phyloP scores from a whole-genome alignment of 2,113 vertebrate genomes.

The Terrapene triunguis region DNA sequence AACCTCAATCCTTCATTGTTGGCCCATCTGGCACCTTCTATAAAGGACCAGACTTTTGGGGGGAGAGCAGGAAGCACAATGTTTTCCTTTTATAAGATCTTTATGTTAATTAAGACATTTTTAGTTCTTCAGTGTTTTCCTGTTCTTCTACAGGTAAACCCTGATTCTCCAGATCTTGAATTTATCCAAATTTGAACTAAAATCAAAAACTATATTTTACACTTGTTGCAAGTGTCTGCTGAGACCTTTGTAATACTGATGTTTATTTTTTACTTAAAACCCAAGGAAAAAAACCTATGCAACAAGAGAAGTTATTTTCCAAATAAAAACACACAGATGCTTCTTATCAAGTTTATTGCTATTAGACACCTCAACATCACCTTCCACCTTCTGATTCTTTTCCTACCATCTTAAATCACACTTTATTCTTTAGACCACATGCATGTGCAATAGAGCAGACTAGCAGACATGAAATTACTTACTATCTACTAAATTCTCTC shows the following conservation, averaged over 20 bases:
- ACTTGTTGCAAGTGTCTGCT: background rate
- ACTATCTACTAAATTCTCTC: conserved; percentile 28
- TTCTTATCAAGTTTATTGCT: background rate
- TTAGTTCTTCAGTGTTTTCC: no score
- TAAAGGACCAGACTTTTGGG: no score
- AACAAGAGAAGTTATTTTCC: background rate
- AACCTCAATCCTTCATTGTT: no score
- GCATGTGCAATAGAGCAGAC: conserved; percentile 1
- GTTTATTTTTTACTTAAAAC: background rate
- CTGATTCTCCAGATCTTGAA: background rate
- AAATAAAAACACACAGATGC: background rate
- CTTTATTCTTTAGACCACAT: background rate
- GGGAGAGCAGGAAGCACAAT: background rate
- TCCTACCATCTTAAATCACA: background rate
- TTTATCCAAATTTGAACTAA: background rate
- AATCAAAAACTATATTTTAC: background rate
- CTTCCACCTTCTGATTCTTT: background rate
- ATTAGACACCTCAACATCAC: background rate
- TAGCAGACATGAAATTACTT: conserved; percentile 27
- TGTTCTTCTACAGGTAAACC: background rate
- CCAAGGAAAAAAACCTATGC: background rate
- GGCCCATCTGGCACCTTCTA: no score
- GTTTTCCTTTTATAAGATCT: background rate
- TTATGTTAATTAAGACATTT: no score
- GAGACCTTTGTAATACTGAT: background rate